Evolutionary conservation across 2,113 vertebrate genomes (phyloP).

Genomic region (Gobiocypris rarus): DNA sequence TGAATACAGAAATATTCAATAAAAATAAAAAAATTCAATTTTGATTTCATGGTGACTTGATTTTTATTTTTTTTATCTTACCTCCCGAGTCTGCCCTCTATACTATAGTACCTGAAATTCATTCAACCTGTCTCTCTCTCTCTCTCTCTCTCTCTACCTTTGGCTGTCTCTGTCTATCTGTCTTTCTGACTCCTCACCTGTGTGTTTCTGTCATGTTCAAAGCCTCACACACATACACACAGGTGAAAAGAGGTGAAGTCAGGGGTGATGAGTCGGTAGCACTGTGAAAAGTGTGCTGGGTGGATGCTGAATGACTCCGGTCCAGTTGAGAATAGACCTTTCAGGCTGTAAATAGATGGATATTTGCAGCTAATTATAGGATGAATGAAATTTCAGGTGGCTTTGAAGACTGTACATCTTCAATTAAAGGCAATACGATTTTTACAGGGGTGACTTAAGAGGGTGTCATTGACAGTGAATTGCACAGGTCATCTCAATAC

Average conservation of each 20-base stretch:
- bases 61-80: no score
- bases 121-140: conserved; percentile 10
- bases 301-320: conserved; percentile 16
- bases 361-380: conserved; percentile 33
- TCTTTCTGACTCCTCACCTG: conserved; percentile 44
- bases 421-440: background rate
- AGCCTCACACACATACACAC: background rate
- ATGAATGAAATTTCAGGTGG: background rate
- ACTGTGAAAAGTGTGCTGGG: conserved; percentile 3
- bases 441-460: background rate
- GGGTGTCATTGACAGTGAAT: background rate
- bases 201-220: conserved; percentile 8
- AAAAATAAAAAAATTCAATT: no score
- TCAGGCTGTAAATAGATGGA: conserved; percentile 23
- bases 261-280: conserved; percentile 8
- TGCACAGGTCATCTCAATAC: background rate
- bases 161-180: conserved; percentile 7
- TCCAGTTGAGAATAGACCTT: conserved; percentile 33
- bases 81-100: background rate
- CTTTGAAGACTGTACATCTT: conserved; percentile 17
- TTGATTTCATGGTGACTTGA: no score
- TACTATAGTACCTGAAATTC: background rate
- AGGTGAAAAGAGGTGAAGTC: background rate
- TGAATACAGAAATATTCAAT: no score
- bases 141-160: background rate